Evolutionary conservation across 1,140 invertebrate genomes (phyloP).

Genomic region (Wasmannia auropunctata): DNA sequence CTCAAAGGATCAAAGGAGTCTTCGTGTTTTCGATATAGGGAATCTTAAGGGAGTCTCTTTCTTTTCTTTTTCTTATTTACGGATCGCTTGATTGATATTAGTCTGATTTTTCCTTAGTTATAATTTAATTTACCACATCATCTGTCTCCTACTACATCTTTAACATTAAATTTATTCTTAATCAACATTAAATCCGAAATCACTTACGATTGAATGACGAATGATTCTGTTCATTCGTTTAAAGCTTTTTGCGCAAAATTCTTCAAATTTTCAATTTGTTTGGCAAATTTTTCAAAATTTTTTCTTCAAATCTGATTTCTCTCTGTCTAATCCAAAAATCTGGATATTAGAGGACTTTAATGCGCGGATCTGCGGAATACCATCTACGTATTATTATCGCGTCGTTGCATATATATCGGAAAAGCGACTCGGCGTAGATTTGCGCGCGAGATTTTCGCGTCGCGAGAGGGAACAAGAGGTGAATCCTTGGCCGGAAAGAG

Average conservation of each 20-base stretch:
- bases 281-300: not conserved
- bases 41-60: not conserved
- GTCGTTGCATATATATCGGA: not conserved
- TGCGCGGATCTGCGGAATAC: not conserved
- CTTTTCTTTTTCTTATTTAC: not conserved
- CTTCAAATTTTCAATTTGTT: not conserved
- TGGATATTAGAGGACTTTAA: not conserved
- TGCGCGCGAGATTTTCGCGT: slow-evolving; percentile 16
- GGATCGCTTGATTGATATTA: not conserved
- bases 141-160: not conserved
- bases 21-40: not conserved
- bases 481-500: slow-evolving; percentile 9
- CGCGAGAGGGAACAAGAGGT: not conserved
- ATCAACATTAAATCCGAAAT: not conserved
- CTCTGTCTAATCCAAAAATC: not conserved
- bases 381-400: not conserved
- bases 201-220: not conserved
- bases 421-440: slow-evolving; percentile 2
- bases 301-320: not conserved
- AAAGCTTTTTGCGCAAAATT: not conserved
- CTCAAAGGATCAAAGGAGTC: not conserved
- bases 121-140: not conserved
- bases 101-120: not conserved
- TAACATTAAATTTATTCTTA: not conserved
- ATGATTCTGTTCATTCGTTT: not conserved